Evolutionary conservation across 1,140 invertebrate species (phyloP).

Genomic region (Saccostrea glomerata): DNA sequence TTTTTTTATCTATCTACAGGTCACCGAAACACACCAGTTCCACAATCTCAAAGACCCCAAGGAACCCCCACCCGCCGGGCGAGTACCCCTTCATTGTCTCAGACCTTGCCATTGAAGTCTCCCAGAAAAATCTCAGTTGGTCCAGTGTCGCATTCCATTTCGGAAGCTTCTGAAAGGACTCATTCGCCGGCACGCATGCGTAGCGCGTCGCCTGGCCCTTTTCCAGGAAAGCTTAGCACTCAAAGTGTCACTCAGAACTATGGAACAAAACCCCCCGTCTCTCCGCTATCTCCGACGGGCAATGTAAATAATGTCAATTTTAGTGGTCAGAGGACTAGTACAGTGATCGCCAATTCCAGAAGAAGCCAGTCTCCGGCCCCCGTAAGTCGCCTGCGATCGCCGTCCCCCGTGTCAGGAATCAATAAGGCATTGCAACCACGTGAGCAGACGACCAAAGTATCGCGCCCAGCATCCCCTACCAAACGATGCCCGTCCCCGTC

Average conservation of each 20-base stretch:
- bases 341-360: constrained; percentile 37
- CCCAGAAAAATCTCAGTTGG: constrained; percentile 57
- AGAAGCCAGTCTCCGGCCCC: constrained; percentile 53
- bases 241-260: constrained; percentile 50
- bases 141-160: constrained; percentile 49
- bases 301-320: constrained; percentile 15
- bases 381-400: constrained; percentile 45
- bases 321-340: constrained; percentile 33
- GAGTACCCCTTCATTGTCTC: constrained; percentile 52
- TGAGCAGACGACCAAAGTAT: constrained; percentile 10
- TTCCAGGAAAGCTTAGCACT: constrained; percentile 56
- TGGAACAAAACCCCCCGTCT: background rate
- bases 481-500: constrained; percentile 58
- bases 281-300: constrained; percentile 29
- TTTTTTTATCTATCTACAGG: constrained; percentile 45
- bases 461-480: constrained; percentile 48
- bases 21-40: constrained; percentile 47
- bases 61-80: constrained; percentile 49
- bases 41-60: background rate
- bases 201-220: constrained; percentile 63
- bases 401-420: constrained; percentile 51
- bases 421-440: constrained; percentile 45
- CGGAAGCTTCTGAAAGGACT: constrained; percentile 52
- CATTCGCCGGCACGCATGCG: constrained; percentile 64
- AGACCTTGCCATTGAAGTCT: constrained; percentile 59